phyloP scores from a whole-genome alignment of 2,888 invertebrate species.

The Coelinius sp. region DNA sequence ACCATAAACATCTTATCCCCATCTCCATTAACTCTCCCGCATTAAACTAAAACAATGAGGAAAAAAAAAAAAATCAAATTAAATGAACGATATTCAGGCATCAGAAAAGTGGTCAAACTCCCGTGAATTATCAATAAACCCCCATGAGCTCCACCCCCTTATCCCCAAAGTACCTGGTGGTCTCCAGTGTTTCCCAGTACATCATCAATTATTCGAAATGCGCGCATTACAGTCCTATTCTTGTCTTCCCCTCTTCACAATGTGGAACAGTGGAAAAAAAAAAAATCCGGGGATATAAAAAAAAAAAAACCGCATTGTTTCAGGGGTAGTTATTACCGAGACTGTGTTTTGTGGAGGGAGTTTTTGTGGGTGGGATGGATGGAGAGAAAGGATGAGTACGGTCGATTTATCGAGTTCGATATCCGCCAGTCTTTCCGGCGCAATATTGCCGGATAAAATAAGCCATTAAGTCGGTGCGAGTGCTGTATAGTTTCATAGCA shows the following conservation, averaged over 20 bases:
- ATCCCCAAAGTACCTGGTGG: conserved; percentile 49
- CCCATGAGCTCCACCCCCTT: conserved; percentile 54
- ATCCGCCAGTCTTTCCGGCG: conserved; percentile 48
- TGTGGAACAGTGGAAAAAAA: conserved; percentile 20
- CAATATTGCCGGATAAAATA: conserved; percentile 65
- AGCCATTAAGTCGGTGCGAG: conserved; percentile 64
- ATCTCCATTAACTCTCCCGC: neutral
- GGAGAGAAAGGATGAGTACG: conserved; percentile 4
- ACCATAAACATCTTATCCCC: neutral
- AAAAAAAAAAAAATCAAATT: neutral
- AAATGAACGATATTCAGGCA: neutral
- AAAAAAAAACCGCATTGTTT: conserved; percentile 23
- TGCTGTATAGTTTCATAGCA: conserved; percentile 16
- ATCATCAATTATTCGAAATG: conserved; percentile 65
- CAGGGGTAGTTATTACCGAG: conserved; percentile 24
- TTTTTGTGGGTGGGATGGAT: neutral
- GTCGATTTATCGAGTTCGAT: conserved; percentile 50
- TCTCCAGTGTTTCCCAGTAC: neutral
- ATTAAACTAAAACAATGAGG: neutral
- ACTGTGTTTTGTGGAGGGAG: conserved; percentile 4
- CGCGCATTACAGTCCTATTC: conserved; percentile 39
- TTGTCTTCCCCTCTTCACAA: conserved; percentile 20
- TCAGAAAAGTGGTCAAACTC: conserved; percentile 52
- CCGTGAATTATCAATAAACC: conserved; percentile 68
- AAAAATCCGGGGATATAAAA: neutral